A percentile compares a stretch with the other conserved stretches of the same genome.
Evolutionary conservation across 2,797 vertebrate genomes (phyloP).

Genomic region (Hapalemur alaotrensis): DNA sequence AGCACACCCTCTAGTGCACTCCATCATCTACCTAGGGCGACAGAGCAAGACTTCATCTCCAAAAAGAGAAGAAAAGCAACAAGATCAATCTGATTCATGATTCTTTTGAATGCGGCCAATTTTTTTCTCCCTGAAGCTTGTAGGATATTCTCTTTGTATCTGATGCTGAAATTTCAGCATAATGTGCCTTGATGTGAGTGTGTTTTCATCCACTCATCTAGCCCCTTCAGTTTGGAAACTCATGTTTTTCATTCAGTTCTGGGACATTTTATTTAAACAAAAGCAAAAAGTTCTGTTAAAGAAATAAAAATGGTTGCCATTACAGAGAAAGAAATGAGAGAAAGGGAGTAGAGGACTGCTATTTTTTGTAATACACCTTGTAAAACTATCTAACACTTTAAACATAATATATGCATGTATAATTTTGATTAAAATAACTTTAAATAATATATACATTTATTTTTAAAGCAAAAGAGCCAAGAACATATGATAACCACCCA

Average conservation of each 20-base stretch:
- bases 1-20: neutral
- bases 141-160: neutral
- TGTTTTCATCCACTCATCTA: neutral
- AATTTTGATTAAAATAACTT: conserved; percentile 30
- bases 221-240: conserved; percentile 20
- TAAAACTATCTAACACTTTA: neutral
- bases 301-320: neutral
- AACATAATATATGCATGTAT: neutral
- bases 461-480: neutral
- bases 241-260: neutral
- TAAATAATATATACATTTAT: neutral
- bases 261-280: conserved; percentile 11
- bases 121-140: neutral
- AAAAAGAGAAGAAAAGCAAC: neutral
- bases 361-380: neutral
- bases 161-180: neutral
- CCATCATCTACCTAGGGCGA: too few species aligned
- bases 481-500: neutral
- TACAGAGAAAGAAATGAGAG: neutral
- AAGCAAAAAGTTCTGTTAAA: neutral
- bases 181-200: neutral
- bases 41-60: too few species aligned
- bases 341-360: neutral
- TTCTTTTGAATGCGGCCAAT: neutral
- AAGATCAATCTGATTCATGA: neutral